Conservation (phyloP, 2,797 vertebrate species). For the Masticophis lateralis region DNA sequence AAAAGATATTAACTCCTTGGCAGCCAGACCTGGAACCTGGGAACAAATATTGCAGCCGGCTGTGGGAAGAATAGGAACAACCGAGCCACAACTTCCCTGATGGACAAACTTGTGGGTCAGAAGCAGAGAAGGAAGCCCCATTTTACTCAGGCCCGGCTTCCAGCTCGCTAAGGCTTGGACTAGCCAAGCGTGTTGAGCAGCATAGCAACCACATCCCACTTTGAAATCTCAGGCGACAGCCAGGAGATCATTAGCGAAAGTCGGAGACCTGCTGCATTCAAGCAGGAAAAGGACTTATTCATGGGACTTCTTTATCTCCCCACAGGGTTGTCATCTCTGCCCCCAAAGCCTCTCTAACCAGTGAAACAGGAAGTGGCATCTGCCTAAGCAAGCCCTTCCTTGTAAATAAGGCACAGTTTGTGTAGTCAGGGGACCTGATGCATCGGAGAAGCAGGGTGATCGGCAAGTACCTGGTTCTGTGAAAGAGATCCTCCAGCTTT, state of each 20-base stretch:
- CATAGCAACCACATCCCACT: background rate
- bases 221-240: background rate
- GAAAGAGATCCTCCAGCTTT: background rate
- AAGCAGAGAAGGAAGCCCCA: background rate
- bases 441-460: background rate
- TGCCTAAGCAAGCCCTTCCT: background rate
- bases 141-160: background rate
- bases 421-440: background rate
- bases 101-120: rapidly evolving
- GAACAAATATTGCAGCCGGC: background rate
- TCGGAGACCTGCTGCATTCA: background rate
- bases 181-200: background rate
- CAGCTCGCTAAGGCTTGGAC: background rate
- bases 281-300: background rate
- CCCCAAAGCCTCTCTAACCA: background rate
- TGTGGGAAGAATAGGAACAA: background rate
- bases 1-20: background rate
- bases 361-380: background rate
- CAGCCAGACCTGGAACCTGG: background rate
- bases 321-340: background rate
- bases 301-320: background rate
- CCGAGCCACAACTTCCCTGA: background rate
- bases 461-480: background rate
- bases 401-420: background rate
- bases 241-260: conserved; percentile 1